Conservation (phyloP, 37 sponge, comb jelly and placozoan genomes). For the Axinella damicornis region DNA sequence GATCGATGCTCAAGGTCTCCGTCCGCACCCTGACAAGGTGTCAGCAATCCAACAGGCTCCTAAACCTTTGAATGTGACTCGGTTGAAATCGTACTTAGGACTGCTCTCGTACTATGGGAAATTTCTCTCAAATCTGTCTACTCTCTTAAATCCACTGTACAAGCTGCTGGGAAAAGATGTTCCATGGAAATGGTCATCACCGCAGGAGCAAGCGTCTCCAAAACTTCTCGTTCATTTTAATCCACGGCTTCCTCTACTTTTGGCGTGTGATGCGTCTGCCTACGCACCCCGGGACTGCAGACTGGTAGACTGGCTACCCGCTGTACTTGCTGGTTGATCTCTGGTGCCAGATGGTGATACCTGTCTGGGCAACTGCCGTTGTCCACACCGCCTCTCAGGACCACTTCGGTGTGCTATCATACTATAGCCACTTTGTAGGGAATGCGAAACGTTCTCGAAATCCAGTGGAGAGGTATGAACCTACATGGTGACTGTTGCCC, state of each 20-base stretch:
- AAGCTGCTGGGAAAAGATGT: not conserved
- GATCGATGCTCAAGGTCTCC: slow-evolving; percentile 4
- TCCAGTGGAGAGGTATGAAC: too few relatives aligned
- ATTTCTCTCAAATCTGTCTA: too few relatives aligned
- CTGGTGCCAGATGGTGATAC: too few relatives aligned
- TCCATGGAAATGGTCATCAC: slow-evolving; percentile 3
- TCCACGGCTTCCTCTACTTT: not conserved
- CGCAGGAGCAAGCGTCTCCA: slow-evolving; percentile 16
- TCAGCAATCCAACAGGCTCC: not conserved
- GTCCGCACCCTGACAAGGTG: not conserved
- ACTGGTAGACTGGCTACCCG: too few relatives aligned
- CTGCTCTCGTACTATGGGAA: slow-evolving; percentile 19
- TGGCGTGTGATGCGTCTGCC: slow-evolving; percentile 1
- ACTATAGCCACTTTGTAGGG: too few relatives aligned
- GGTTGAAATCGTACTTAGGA: slow-evolving; percentile 20
- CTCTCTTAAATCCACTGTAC: slow-evolving; percentile 8
- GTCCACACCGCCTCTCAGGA: too few relatives aligned
- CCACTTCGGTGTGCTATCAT: too few relatives aligned
- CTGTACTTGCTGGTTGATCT: too few relatives aligned
- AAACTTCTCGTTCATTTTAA: slow-evolving; percentile 26
- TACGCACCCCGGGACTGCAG: too few relatives aligned
- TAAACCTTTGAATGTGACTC: not conserved
- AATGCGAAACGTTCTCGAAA: too few relatives aligned
- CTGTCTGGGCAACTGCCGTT: too few relatives aligned
- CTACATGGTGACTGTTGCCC: too few relatives aligned